These are phyloP conservation scores for Ceyx margarethae DNA, from an alignment of 2,113 vertebrate species.

Conservation along the genomic window DNA sequence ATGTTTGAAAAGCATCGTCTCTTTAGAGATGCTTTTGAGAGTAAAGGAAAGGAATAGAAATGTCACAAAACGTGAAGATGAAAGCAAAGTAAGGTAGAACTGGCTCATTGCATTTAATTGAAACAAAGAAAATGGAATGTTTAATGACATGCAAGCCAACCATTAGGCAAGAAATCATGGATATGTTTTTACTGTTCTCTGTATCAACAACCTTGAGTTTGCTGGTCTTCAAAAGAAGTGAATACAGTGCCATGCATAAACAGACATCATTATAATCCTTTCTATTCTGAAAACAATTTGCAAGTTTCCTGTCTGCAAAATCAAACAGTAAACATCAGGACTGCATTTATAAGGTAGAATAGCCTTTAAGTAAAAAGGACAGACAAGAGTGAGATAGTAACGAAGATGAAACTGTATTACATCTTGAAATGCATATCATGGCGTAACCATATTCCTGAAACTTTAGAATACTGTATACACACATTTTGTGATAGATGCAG, in stretches of 20 bases:
- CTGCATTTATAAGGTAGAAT: neutral
- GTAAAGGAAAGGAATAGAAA: neutral
- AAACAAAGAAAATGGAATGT: neutral
- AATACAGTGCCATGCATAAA: neutral
- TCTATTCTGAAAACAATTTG: neutral
- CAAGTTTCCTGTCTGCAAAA: neutral
- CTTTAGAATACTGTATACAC: rapidly evolving
- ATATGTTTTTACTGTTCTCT: neutral
- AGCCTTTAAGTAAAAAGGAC: neutral
- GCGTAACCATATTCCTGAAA: neutral
- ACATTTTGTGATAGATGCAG: neutral
- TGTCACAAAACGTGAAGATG: neutral
- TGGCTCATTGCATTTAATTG: neutral
- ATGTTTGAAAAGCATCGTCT: constrained; percentile 5
- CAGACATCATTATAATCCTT: neutral
- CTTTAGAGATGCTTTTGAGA: neutral
- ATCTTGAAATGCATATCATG: neutral
- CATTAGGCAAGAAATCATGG: neutral
- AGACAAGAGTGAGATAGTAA: neutral
- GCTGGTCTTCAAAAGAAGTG: neutral
- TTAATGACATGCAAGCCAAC: neutral
- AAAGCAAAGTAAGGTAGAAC: constrained; percentile 9
- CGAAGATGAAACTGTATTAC: neutral
- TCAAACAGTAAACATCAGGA: neutral
- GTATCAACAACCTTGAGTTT: neutral